A percentile compares a stretch with the other conserved stretches of the same genome.
Evolutionary conservation across 2,888 invertebrate species (phyloP).

Genomic region (Nomada fucata): DNA sequence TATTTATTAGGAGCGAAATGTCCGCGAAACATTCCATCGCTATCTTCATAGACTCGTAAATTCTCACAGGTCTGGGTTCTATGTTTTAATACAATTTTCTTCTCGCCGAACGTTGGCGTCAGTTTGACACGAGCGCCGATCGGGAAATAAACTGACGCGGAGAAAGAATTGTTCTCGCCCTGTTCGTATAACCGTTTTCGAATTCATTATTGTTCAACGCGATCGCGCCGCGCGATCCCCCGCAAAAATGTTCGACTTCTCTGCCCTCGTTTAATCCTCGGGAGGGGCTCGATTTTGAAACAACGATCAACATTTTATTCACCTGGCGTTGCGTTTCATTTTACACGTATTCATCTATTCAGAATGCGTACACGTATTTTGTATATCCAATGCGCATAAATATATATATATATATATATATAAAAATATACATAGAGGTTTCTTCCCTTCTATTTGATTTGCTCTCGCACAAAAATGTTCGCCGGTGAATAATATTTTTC

Average conservation of each 20-base stretch:
- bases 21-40: too few relatives aligned
- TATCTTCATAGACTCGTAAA: too few relatives aligned
- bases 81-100: too few relatives aligned
- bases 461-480: slow-evolving; percentile 9
- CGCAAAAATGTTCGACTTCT: slow-evolving; percentile 16
- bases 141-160: too few relatives aligned
- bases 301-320: slow-evolving; percentile 18
- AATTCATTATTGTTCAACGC: slow-evolving; percentile 19
- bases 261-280: slow-evolving; percentile 4
- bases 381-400: neutral
- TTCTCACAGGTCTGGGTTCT: too few relatives aligned
- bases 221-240: neutral
- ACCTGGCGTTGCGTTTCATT: slow-evolving; percentile 1
- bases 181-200: neutral
- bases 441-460: neutral
- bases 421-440: too few relatives aligned
- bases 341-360: slow-evolving; percentile 5
- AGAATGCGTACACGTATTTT: neutral
- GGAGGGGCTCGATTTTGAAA: slow-evolving; percentile 19
- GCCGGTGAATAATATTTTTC: slow-evolving; percentile 20
- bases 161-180: neutral
- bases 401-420: too few relatives aligned
- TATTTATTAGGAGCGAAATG: slow-evolving; percentile 1
- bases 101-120: too few relatives aligned
- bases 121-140: too few relatives aligned